Conservation (phyloP, 2,797 vertebrate species). For the Caiman crocodilus region DNA sequence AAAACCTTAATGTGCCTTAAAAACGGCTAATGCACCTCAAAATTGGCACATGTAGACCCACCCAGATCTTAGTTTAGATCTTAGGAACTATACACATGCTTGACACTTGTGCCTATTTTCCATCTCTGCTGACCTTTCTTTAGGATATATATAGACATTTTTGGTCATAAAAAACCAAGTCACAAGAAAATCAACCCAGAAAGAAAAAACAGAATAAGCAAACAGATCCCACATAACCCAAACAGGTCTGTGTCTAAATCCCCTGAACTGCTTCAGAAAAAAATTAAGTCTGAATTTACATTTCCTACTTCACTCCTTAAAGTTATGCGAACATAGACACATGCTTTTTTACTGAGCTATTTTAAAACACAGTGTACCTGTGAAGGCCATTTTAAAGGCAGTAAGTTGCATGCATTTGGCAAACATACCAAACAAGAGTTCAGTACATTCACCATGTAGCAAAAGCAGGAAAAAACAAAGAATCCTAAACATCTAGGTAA, state of each 20-base stretch:
- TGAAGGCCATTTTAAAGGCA: slow-evolving; percentile 40
- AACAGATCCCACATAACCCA: no score
- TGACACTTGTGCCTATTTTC: no score
- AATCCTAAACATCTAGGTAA: no score
- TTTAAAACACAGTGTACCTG: slow-evolving; percentile 16
- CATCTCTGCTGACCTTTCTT: no score
- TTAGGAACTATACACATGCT: no score
- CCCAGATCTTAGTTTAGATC: no score
- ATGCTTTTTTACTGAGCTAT: not conserved
- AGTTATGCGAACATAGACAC: not conserved
- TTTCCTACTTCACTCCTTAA: slow-evolving; percentile 5
- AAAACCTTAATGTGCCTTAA: no score
- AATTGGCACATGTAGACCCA: no score
- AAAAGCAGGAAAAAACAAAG: not conserved
- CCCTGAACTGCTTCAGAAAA: fast-evolving
- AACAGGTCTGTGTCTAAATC: not conserved
- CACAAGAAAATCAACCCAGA: not conserved
- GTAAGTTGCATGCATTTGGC: slow-evolving; percentile 51
- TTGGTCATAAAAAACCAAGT: no score
- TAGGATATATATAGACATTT: no score
- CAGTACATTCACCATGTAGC: slow-evolving; percentile 26
- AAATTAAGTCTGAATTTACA: not conserved
- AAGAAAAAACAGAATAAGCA: not conserved
- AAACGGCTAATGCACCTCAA: no score
- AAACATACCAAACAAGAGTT: slow-evolving; percentile 33